Evolutionary conservation across 2,888 invertebrate genomes (phyloP), one percentile per base, ranked within the genome.

Genomic region (Synergus laeviventris): DNA sequence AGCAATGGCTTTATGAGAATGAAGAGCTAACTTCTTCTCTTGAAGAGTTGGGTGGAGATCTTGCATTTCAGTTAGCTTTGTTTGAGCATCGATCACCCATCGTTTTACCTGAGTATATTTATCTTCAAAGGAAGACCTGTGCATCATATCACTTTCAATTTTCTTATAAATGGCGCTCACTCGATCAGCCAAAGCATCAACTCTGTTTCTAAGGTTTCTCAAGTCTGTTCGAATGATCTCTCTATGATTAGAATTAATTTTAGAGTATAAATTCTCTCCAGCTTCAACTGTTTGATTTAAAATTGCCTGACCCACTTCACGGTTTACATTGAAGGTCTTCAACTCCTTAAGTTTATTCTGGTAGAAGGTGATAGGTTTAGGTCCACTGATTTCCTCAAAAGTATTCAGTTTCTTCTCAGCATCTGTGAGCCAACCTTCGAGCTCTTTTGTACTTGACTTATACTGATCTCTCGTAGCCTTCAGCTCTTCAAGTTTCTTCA

Each of bases 51-150:
- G 94, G 85, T 96, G 94, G 4, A 96, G 91, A 82, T 95, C 94
- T 74, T 94, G 93, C 74, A 94, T 94, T 56, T 94, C 94, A 1
- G 94, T 94, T 49, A 97, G 92, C 87, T 95, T 95, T 73, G 93
- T 93, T 88, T 96, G 95, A 0, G 94, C 94, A 84, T 97, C 97
- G 76, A 93, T 93, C 39, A 98, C 93, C 96, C 98, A 98, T 87
- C 95, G 94, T 83, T 95, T 95, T 76, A 85, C 83, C 73, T 97
- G 97, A 66, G 95, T 95, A 84, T 96, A 96, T 81, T 97, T 97
- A 85, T 98, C 98, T 89, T 98, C 98, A 89, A 98, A 97, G 1
- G 97, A 97, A 4, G 97, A 96, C 90, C 98, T 94, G 85, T 98
- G 97, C 89, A 97, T 95, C 80, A 98, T 93, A 56, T 96, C 95